Base-by-base conservation (phyloP, 2,888 invertebrate genomes). In the Allophyes oxyacanthae region DNA sequence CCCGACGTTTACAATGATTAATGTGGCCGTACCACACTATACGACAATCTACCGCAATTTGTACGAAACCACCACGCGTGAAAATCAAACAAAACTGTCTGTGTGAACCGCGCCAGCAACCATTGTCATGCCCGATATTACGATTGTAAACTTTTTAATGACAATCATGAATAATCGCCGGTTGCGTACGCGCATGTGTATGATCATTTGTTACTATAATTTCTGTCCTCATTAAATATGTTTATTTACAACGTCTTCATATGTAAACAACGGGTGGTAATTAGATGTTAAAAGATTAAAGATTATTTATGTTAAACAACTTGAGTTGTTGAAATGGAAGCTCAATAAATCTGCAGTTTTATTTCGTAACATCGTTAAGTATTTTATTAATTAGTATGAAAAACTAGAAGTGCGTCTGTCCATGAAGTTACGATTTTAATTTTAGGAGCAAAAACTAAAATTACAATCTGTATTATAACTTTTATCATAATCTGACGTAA, bases 1-100 rank as follows among this genome's bases (percentile, higher is more conserved):
- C 78, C 79, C 79, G 80, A 77, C 82, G 79, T 80, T 84, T 77
- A 80, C 77, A 81, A 85, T 89, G 90, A 91, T 89, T 88, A 89
- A 91, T 88, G 83, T 71, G 44, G 59, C 63, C 45, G 60, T 44
- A 60, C 38, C 64, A 73, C 64, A 67, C 59, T 68, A 71, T 64
- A 66, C 71, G 56, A 77, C 72, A 75, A 75, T 68, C 74, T 56
- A 50, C 62, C 49, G 65, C 66, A 75, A 81, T 78, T 77, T 80
- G 75, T 70, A 63, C 53, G 59, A 63, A 48, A 59, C 60, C 69
- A 57, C 68, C 72, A 67, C 71, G 73, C 79, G 77, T 77, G 78
- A 77, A 75, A 75, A 74, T 71, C 56, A 72, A 75, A 78, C 76
- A 77, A 75, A 75, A 64, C 71, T 38, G 58, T 13, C 41, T 71